phyloP scores from a whole-genome alignment of 2,888 invertebrate genomes.

The Phania funesta region DNA sequence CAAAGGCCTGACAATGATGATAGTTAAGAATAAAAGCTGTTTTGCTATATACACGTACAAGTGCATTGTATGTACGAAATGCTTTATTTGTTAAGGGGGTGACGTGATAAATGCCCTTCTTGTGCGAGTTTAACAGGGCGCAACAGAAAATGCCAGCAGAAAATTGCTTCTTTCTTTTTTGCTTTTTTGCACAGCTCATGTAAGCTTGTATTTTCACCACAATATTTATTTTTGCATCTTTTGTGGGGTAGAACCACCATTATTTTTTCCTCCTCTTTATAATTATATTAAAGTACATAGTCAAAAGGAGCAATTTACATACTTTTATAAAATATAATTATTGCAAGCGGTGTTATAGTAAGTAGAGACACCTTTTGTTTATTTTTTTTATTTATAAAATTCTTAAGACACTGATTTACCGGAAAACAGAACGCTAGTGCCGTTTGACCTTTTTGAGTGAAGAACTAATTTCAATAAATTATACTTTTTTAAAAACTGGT shows the following conservation, averaged over 20 bases:
- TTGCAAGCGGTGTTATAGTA: not conserved
- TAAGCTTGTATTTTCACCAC: not conserved
- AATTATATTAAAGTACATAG: not conserved
- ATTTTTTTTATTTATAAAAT: no score
- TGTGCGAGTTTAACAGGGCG: not conserved
- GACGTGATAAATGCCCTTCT: conserved; percentile 8
- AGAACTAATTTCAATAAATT: no score
- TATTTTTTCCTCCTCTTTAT: not conserved
- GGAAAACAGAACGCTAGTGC: no score
- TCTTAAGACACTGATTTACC: no score
- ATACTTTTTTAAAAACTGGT: no score
- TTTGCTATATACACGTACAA: conserved; percentile 25
- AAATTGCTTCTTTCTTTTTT: not conserved
- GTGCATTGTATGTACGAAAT: not conserved
- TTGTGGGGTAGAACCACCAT: conserved; percentile 12
- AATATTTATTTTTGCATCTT: no score
- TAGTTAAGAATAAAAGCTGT: conserved; percentile 57
- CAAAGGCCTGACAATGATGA: conserved; percentile 64
- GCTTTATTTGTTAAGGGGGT: conserved; percentile 24
- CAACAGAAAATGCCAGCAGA: not conserved
- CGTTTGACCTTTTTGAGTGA: no score
- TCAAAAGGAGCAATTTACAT: conserved; percentile 11
- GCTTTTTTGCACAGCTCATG: not conserved
- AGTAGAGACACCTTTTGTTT: no score
- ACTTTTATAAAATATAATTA: not conserved